phyloP scores from a whole-genome alignment of 2,113 vertebrate species.

The Dissostichus mawsoni region DNA sequence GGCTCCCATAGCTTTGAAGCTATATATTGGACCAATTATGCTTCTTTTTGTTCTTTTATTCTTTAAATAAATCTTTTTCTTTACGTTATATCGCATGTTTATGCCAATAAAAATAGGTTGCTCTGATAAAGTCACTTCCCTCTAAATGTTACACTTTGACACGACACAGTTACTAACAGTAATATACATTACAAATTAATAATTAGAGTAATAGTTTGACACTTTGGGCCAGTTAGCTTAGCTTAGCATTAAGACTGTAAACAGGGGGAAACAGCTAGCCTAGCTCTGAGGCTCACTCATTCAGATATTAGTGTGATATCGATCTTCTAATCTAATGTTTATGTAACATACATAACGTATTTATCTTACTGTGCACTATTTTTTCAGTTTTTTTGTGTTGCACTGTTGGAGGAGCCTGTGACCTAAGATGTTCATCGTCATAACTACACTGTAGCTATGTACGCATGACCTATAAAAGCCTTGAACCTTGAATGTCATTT shows the following conservation, averaged over 20 bases:
- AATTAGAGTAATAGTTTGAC: not conserved
- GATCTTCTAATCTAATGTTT: not conserved
- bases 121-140: not conserved
- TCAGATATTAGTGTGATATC: not conserved
- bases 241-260: too few relatives aligned
- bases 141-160: not conserved
- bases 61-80: not conserved
- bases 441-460: too few relatives aligned
- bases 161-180: not conserved
- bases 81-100: not conserved
- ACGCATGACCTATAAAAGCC: too few relatives aligned
- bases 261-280: too few relatives aligned
- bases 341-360: too few relatives aligned
- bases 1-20: not conserved
- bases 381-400: too few relatives aligned
- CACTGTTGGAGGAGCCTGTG: too few relatives aligned
- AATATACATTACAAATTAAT: not conserved
- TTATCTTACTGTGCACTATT: too few relatives aligned
- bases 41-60: not conserved
- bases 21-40: not conserved
- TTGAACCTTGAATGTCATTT: too few relatives aligned
- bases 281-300: too few relatives aligned
- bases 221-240: too few relatives aligned
- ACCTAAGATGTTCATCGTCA: too few relatives aligned
- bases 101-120: not conserved